Conservation (phyloP, 2,113 vertebrate species). For the Anseranas semipalmata region DNA sequence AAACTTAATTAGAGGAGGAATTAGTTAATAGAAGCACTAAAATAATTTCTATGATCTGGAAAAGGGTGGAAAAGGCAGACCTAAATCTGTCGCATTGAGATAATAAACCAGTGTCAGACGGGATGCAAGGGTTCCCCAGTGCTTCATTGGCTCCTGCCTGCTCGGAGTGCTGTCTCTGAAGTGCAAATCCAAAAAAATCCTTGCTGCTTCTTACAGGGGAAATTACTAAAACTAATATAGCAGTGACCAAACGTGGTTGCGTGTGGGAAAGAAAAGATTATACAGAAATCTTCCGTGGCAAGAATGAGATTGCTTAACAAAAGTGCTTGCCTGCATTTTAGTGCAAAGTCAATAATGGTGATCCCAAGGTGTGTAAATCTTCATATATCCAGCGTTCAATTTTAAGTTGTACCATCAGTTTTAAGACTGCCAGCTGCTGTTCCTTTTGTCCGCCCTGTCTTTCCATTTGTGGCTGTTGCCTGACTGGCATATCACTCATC, state of each 20-base stretch:
- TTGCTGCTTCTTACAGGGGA: background rate
- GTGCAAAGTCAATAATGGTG: background rate
- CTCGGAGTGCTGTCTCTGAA: background rate
- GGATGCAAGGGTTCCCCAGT: background rate
- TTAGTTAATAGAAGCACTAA: background rate
- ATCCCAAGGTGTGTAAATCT: background rate
- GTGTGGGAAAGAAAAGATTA: background rate
- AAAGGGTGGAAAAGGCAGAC: background rate
- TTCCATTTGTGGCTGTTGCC: background rate
- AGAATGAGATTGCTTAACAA: background rate
- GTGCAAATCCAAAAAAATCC: background rate
- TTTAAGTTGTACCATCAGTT: background rate
- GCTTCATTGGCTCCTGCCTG: background rate
- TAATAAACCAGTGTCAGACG: background rate
- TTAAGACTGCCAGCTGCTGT: background rate
- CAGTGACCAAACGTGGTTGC: background rate
- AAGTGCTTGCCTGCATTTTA: background rate
- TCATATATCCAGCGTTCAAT: background rate
- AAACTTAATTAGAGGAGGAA: background rate
- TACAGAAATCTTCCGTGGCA: background rate
- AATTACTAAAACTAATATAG: background rate
- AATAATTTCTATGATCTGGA: background rate
- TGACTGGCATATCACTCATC: background rate
- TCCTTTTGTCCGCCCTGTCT: background rate
- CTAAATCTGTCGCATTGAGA: background rate